Conservation (phyloP, 2,797 vertebrate species). For the Fistularia tabacaria region DNA sequence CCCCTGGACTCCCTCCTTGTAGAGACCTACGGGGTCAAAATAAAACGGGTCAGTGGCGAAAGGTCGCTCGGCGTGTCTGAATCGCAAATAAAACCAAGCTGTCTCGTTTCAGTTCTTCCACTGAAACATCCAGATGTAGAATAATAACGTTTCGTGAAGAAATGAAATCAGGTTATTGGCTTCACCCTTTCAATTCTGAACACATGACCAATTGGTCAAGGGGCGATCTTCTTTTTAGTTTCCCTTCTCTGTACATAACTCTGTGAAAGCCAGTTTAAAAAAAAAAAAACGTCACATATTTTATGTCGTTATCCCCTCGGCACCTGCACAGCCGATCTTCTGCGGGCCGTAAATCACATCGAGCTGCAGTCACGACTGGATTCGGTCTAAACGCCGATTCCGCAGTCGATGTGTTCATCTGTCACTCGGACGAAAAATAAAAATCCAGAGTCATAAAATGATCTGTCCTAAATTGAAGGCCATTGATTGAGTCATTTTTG, state of each 20-base stretch:
- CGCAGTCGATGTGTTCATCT: no score
- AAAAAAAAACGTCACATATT: not conserved
- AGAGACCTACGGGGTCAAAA: conserved; percentile 50
- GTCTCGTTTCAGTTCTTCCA: conserved; percentile 11
- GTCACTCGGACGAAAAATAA: no score
- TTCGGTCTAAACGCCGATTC: no score
- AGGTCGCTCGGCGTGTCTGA: conserved; percentile 11
- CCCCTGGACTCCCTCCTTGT: conserved; percentile 57
- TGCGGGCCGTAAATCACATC: no score
- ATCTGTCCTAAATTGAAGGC: no score
- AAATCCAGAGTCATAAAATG: no score
- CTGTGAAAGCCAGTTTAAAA: not conserved
- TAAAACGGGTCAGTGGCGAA: conserved; percentile 33
- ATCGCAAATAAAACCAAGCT: conserved; percentile 37
- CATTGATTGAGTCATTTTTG: no score
- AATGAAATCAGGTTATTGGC: not conserved
- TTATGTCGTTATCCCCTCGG: no score
- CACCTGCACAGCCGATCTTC: no score
- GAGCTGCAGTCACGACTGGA: no score
- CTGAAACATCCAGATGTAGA: conserved; percentile 2
- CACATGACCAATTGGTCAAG: no score
- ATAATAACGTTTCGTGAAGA: not conserved
- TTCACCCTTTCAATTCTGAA: no score
- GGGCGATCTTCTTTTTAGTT: not conserved
- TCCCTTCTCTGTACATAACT: not conserved